Evolutionary conservation across 2,113 vertebrate species (phyloP).

Genomic region (Microcebus ravelobensis): DNA sequence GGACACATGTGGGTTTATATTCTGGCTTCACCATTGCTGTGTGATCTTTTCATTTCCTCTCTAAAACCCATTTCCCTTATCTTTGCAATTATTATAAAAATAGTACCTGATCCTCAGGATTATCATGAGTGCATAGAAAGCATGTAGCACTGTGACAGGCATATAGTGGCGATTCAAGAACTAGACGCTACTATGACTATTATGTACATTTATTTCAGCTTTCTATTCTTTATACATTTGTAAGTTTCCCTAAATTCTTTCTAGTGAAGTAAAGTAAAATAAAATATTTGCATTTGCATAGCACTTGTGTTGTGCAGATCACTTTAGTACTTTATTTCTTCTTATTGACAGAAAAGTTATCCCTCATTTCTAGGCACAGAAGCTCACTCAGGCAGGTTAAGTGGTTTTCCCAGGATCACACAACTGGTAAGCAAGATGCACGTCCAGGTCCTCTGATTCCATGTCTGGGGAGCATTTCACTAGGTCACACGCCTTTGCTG

Average conservation of each 20-base stretch:
- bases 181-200: neutral
- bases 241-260: neutral
- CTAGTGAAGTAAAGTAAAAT: neutral
- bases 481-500: neutral
- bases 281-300: neutral
- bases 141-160: neutral
- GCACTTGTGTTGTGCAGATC: neutral
- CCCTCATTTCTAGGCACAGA: neutral
- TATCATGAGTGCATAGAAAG: neutral
- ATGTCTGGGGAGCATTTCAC: neutral
- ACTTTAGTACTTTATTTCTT: neutral
- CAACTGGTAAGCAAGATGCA: neutral
- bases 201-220: neutral
- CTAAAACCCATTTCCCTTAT: neutral
- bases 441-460: neutral
- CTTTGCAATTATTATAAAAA: conserved; percentile 31
- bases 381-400: neutral
- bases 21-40: neutral
- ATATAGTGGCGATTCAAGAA: neutral
- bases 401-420: neutral
- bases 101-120: neutral
- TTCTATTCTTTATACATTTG: neutral
- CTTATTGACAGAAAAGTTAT: neutral
- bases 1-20: neutral
- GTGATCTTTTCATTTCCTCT: neutral